phyloP scores from a whole-genome alignment of 1,140 invertebrate genomes.

The Gryon sp. region DNA sequence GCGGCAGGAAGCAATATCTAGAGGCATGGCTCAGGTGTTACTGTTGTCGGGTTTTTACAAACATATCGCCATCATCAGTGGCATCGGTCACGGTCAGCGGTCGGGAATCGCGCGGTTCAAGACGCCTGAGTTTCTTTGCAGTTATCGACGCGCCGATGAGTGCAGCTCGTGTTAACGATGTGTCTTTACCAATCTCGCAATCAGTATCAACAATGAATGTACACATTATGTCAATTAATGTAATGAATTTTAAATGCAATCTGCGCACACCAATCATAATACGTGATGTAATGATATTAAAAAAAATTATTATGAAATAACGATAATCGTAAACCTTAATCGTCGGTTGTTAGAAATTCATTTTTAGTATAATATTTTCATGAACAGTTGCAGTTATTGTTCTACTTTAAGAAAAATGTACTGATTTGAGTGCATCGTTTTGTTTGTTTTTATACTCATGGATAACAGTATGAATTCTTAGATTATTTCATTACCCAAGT shows the following conservation, averaged over 20 bases:
- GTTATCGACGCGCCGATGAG: conserved; percentile 56
- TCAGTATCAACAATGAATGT: conserved; percentile 40
- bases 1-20: conserved; percentile 54
- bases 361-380: too few relatives aligned
- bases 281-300: conserved; percentile 39
- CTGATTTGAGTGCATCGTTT: too few relatives aligned
- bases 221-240: conserved; percentile 54
- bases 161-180: conserved; percentile 58
- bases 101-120: conserved; percentile 54
- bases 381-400: too few relatives aligned
- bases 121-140: conserved; percentile 42
- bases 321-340: conserved; percentile 47
- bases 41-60: conserved; percentile 64
- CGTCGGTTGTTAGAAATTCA: too few relatives aligned
- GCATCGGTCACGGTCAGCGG: conserved; percentile 63
- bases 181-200: conserved; percentile 53
- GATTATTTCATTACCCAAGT: too few relatives aligned
- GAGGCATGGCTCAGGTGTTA: conserved; percentile 53
- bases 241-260: conserved; percentile 41
- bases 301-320: conserved; percentile 38
- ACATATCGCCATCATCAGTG: conserved; percentile 67
- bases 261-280: conserved; percentile 33
- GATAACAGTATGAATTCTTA: too few relatives aligned
- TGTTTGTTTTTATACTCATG: too few relatives aligned
- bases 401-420: too few relatives aligned